Percentiles rank a stretch among this genome's conserved stretches.
phyloP scores from a whole-genome alignment of 2,113 vertebrate species.

The Lophius piscatorius region DNA sequence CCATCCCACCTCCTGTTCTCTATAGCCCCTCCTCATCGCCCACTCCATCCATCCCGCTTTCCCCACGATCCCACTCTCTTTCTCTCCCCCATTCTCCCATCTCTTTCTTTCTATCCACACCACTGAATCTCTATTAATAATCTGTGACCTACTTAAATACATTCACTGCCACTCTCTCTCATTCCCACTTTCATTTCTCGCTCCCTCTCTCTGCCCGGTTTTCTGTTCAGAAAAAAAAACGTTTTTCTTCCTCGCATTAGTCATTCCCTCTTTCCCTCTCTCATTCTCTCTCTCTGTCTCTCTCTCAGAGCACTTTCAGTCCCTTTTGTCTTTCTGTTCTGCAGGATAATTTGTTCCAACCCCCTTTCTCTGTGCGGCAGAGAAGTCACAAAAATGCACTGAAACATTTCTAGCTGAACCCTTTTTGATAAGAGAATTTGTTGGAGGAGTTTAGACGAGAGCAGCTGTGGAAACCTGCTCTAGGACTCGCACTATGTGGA shows the following conservation, averaged over 20 bases:
- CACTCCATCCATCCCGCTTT: slow-evolving; percentile 39
- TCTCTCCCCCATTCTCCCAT: slow-evolving; percentile 53
- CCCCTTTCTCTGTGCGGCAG: slow-evolving; percentile 29
- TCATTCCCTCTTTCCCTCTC: slow-evolving; percentile 53
- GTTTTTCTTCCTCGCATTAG: slow-evolving; percentile 66
- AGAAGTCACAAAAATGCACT: slow-evolving; percentile 60
- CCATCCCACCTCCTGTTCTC: slow-evolving; percentile 50
- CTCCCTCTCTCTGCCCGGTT: slow-evolving; percentile 54
- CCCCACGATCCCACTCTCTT: slow-evolving; percentile 35
- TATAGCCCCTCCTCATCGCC: slow-evolving; percentile 32
- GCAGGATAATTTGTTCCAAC: slow-evolving; percentile 60
- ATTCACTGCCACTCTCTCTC: slow-evolving; percentile 76
- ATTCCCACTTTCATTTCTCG: slow-evolving; percentile 46
- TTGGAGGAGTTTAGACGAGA: slow-evolving; percentile 6
- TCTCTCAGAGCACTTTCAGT: slow-evolving; percentile 52
- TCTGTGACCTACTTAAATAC: slow-evolving; percentile 86
- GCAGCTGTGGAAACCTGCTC: slow-evolving; percentile 21
- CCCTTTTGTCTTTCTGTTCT: slow-evolving; percentile 73
- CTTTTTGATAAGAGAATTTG: slow-evolving; percentile 18
- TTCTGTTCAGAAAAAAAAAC: slow-evolving; percentile 58
- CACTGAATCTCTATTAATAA: slow-evolving; percentile 86
- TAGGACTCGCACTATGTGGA: background rate
- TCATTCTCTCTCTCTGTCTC: slow-evolving; percentile 38
- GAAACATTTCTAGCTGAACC: slow-evolving; percentile 37
- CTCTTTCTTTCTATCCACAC: slow-evolving; percentile 76